Conservation (phyloP, 2,888 invertebrate species). For the Agonopterix alstromeriana region DNA sequence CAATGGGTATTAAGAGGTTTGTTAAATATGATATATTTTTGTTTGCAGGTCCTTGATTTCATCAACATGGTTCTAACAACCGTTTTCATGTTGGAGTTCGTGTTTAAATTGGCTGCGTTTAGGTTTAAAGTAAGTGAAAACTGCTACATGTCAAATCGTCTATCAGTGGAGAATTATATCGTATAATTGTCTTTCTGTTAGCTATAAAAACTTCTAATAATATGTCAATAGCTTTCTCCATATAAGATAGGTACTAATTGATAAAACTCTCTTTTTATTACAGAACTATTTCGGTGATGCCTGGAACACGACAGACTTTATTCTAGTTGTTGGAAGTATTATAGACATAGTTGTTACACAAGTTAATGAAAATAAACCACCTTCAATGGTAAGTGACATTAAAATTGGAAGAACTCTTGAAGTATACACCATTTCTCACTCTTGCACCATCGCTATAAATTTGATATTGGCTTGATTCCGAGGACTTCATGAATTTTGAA, state of each 20-base stretch:
- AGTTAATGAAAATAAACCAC: constrained; percentile 82
- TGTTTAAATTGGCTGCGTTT: constrained; percentile 98
- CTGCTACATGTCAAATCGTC: too few relatives aligned
- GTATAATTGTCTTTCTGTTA: too few relatives aligned
- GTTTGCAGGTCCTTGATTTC: constrained; percentile 84
- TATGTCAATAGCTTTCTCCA: too few relatives aligned
- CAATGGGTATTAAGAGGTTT: too few relatives aligned
- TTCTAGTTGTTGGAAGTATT: constrained; percentile 96
- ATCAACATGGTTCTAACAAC: constrained; percentile 98
- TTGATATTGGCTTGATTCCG: too few relatives aligned
- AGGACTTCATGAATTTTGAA: too few relatives aligned
- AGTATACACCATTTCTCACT: too few relatives aligned
- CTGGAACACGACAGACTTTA: constrained; percentile 98
- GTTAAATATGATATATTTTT: neutral
- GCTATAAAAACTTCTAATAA: too few relatives aligned
- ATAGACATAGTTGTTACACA: constrained; percentile 98
- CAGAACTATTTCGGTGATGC: constrained; percentile 98
- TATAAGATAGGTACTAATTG: too few relatives aligned
- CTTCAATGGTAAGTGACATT: neutral
- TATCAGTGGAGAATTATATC: too few relatives aligned
- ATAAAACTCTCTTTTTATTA: constrained; percentile 20
- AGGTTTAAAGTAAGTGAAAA: constrained; percentile 87
- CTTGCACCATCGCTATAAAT: too few relatives aligned
- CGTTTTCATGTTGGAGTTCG: constrained; percentile 97
- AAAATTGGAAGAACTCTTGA: too few relatives aligned